Evolutionary conservation across 2,797 vertebrate species (phyloP), one percentile per base, ranked within the genome.

Genomic region (Nannoperca australis): DNA sequence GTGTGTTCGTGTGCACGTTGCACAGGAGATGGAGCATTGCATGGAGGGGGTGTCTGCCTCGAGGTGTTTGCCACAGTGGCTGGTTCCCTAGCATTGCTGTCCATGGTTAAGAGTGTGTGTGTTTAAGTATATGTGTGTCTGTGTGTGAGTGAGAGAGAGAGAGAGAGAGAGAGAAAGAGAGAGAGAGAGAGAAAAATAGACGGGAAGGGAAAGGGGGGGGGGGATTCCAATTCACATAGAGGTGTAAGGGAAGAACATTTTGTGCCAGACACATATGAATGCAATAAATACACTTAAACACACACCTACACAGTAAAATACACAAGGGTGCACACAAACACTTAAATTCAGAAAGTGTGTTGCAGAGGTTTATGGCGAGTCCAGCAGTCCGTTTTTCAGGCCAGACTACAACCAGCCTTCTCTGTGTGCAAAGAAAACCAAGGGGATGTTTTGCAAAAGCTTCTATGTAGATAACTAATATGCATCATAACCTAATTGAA

Each of bases 21-120:
- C 73, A 82, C 82, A 81, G 82, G 79, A 78, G 79, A 84, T 87
- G 85, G 82, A 87, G 68, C 38, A 66, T 38, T 84, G 77, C 85
- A 89, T 5, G 22, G 81, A 83, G 77, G 85, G 67, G 86, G 86
- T 83, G 76, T 92, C 66, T 86, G 87, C 81, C 79, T 79, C 20
- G 47, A 81, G 84, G 81, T 82, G 81, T 90, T 90, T 88, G 81
- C 89, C 78, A 89, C 82, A 85, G 76, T 80, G 66, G 72, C 87
- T 81, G 79, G 11, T 87, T 91, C 78, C 58, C 71, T 86, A 78
- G 76, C 85, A 59, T 72, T 80, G 47, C 78, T 89, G 78, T 77
- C 66, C 54, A 66, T 54, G 45, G 62, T 70, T 77, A 61, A 74
- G 67, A 60, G 65, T 36, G 32, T 71, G 54, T 69, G 17, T 62